These are phyloP conservation scores for Papilio elwesi DNA, from an alignment of 2,888 invertebrate species.

Conservation along the genomic window DNA sequence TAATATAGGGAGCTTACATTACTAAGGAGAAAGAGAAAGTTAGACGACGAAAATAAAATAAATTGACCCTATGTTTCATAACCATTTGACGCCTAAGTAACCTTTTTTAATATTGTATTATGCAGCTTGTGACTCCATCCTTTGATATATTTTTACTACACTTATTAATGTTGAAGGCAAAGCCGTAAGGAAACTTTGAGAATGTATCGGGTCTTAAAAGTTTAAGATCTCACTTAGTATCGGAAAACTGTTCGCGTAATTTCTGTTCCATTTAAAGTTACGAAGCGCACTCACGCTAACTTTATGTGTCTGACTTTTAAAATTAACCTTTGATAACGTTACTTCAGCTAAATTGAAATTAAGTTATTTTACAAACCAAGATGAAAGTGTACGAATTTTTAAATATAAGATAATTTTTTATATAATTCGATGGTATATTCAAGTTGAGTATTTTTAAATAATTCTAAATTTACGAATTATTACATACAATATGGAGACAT, in stretches of 20 bases:
- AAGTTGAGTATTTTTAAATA: no score
- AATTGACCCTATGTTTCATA: neutral
- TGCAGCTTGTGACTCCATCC: neutral
- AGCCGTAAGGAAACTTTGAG: conserved; percentile 38
- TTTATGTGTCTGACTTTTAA: conserved; percentile 24
- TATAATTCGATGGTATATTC: no score
- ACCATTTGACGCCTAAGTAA: neutral
- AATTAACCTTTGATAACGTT: conserved; percentile 28
- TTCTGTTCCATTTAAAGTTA: conserved; percentile 41
- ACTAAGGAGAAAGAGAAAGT: neutral
- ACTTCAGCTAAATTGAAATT: neutral
- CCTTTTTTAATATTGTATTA: neutral
- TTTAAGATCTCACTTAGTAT: conserved; percentile 42
- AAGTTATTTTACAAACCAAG: neutral
- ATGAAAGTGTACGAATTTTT: neutral
- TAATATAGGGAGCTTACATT: no score
- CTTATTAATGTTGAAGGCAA: conserved; percentile 36
- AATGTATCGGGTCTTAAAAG: conserved; percentile 42
- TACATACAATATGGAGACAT: no score
- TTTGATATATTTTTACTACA: conserved; percentile 38
- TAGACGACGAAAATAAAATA: neutral
- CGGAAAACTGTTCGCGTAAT: conserved; percentile 41
- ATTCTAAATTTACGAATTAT: no score
- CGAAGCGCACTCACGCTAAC: conserved; percentile 25
- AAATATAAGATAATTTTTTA: neutral